phyloP scores from a whole-genome alignment of 2,797 vertebrate genomes.

The Paratrypauchen microcephalus region DNA sequence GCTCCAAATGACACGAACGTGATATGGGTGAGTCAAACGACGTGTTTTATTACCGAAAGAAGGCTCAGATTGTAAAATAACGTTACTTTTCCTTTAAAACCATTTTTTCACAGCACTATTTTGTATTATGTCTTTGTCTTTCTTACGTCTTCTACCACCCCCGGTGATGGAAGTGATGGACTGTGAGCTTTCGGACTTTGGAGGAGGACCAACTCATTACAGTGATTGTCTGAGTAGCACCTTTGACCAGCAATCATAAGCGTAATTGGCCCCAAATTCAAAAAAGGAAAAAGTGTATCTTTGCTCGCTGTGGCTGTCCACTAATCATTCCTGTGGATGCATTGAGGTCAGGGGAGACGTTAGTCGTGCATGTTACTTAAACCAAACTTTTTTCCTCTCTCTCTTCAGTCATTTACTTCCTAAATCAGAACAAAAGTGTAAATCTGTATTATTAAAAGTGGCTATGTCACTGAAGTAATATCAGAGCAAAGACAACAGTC shows the following conservation, averaged over 20 bases:
- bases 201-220: constrained; percentile 68
- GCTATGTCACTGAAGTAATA: too few species aligned
- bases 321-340: neutral
- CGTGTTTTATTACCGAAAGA: too few species aligned
- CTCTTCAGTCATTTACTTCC: too few species aligned
- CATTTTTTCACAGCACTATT: neutral
- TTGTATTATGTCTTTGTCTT: neutral
- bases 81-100: too few species aligned
- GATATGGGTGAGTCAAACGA: too few species aligned
- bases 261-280: constrained; percentile 64
- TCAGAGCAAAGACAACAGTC: too few species aligned
- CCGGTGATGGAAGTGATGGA: constrained; percentile 41
- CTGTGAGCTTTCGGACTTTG: constrained; percentile 48
- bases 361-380: neutral
- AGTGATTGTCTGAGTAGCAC: constrained; percentile 67
- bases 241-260: constrained; percentile 67
- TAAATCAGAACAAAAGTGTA: too few species aligned
- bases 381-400: neutral
- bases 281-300: constrained; percentile 23
- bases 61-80: too few species aligned
- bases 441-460: too few species aligned
- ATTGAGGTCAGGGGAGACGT: neutral
- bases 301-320: neutral
- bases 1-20: too few species aligned
- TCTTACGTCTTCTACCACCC: neutral